Evolutionary conservation across 2,113 vertebrate species (phyloP).

Genomic region (Neopipo cinnamomea): DNA sequence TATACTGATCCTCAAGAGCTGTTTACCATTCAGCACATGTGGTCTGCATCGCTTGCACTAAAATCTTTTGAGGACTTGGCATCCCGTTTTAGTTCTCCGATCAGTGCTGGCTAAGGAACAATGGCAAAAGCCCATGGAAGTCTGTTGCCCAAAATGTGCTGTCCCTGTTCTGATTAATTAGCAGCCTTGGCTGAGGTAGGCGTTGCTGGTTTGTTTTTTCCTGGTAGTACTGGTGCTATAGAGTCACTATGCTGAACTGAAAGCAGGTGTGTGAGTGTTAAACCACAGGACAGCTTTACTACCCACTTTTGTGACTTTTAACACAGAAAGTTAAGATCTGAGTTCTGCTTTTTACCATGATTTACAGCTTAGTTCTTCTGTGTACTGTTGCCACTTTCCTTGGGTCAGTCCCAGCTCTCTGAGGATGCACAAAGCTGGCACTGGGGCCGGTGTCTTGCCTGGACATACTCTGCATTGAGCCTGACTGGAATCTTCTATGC

Average conservation of each 20-base stretch:
- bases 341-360: background rate
- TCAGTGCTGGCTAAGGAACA: conserved; percentile 9
- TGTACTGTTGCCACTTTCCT: background rate
- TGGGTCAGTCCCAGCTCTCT: background rate
- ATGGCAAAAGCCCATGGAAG: background rate
- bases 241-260: background rate
- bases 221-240: background rate
- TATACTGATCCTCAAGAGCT: conserved; percentile 57
- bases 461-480: background rate
- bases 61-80: conserved; percentile 7
- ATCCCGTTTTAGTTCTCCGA: background rate
- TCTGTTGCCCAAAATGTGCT: conserved; percentile 7
- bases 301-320: background rate
- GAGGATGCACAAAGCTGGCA: background rate
- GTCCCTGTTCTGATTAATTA: conserved; percentile 11
- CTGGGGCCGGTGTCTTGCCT: background rate
- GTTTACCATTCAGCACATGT: conserved; percentile 65
- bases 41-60: conserved; percentile 53
- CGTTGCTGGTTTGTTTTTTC: background rate
- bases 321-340: background rate
- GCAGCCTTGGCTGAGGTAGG: background rate
- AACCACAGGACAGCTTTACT: background rate
- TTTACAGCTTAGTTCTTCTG: background rate
- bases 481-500: background rate
- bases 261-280: background rate